These are phyloP conservation scores for Chelmon rostratus DNA, from an alignment of 2,797 vertebrate genomes.

Conservation along the genomic window DNA sequence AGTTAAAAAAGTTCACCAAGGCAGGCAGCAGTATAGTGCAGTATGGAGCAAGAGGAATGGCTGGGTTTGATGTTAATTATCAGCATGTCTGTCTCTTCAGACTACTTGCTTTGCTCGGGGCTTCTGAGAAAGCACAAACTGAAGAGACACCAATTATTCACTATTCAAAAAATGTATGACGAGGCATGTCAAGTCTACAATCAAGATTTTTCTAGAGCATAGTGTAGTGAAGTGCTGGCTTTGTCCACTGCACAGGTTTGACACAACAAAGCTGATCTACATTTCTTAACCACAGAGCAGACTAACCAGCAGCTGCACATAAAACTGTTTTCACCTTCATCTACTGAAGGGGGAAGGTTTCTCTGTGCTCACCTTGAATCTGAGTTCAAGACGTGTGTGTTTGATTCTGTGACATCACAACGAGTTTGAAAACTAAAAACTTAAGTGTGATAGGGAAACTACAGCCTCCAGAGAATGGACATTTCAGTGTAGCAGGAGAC, in stretches of 20 bases:
- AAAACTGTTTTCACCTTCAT: no score
- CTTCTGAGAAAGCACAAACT: not conserved
- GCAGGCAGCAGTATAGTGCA: not conserved
- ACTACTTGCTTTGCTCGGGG: not conserved
- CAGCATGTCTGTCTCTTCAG: conserved; percentile 21
- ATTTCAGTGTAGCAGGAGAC: not conserved
- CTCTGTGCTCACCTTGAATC: not conserved
- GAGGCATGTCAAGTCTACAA: not conserved
- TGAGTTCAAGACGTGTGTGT: not conserved
- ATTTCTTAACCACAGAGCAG: no score
- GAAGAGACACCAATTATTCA: not conserved
- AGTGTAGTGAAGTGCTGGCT: not conserved
- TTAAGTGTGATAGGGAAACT: not conserved
- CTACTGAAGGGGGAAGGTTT: not conserved
- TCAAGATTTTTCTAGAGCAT: not conserved
- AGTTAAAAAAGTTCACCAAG: conserved; percentile 29
- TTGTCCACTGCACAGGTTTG: not conserved
- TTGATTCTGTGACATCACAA: not conserved
- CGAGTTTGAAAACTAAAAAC: no score
- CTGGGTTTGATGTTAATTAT: conserved; percentile 27
- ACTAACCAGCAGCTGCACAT: no score
- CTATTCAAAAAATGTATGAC: not conserved
- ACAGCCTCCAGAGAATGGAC: not conserved
- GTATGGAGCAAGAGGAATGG: conserved; percentile 5
- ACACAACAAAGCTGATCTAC: no score